Base-by-base conservation (phyloP, 1,140 invertebrate genomes). In the Cherax quadricarinatus region DNA sequence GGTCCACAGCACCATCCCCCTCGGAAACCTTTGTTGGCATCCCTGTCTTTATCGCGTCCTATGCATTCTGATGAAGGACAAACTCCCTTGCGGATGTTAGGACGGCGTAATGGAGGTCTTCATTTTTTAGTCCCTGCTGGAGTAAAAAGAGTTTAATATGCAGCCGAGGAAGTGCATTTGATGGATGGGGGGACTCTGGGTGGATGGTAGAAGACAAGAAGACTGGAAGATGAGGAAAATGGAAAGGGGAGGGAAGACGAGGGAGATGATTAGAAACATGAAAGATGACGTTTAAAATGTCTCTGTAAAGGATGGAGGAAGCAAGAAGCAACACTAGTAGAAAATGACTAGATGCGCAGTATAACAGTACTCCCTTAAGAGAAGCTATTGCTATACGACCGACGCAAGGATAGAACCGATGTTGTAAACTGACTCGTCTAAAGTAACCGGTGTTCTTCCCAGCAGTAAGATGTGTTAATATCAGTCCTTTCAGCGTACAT, bases 11-110 rank as follows among this genome's bases (percentile, higher is more conserved):
- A 85, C 30, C 6, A 14, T 14, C 12, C 53, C 24, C 60, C 9
- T 6, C 70, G 21, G 14, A 24, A 30, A 9, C 78, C 89, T 70
- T 86, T 91, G 86, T 86, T 91, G 89, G 83, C 89, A 49, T 30
- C 84, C 16, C 89, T 66, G 78, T 91, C 87, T 91, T 91, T 91
- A 91, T 87, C 89, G 89, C 89, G 24, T 84, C 84, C 84, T 66
- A 81, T 91, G 89, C 89, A 91, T 91, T 91, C 85, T 91, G 89
- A 91, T 91, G 83, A 87, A 91, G 89, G 89, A 86, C 89, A 85
- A 91, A 85, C 80, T 86, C 89, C 89, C 88, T 83, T 51, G 21
- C 30, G 62, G 88, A 73, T 75, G 82, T 89, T 83, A 89, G 60
- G 81, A 73, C 81, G 88, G 62, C 12, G 51, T 89, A 89, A 89